Base-by-base conservation (phyloP, 1,140 invertebrate species). In the Pseudomyrmex sp. region DNA sequence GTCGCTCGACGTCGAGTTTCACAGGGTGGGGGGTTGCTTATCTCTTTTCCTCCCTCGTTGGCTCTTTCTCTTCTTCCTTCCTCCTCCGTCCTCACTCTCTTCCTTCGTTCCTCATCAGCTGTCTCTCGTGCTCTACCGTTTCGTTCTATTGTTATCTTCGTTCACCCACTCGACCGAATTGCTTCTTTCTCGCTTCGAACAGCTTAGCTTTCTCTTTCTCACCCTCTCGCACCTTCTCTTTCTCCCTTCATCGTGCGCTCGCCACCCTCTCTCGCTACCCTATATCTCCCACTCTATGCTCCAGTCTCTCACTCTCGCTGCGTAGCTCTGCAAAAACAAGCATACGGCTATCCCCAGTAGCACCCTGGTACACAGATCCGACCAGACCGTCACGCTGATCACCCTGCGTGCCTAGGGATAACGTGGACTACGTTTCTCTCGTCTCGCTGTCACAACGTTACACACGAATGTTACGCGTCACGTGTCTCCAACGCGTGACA, bases 261-360 rank as follows among this genome's bases (percentile, higher is more conserved):
- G n/a, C 66, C 9, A 56, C 20, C 54, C 58, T 62, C 18, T 76
- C 61, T 26, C 52, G 26, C 26, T 26, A 23, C 15, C 70, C 80
- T 63, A 5, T 15, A 15, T 65, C 73, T 83, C 80, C 73, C 80
- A 65, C 80, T 61, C 61, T 50, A 35, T 35, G 4, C 7, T 35
- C 20, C 62, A 54, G 20, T 61, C 69, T 61, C 69, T 82, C 82
- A 56, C 86, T 58, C 74, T 84, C 72, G 44, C 59, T 68, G 54
- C 70, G 73, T 86, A 83, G 87, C 73, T 86, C 87, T 84, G 87
- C 87, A 89, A 88, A 89, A 89, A 89, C 88, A 88, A 88, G 88
- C 88, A 88, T 89, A 89, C 88, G 84, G 74, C 79, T 85, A 84
- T 86, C 88, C 87, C 88, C 88, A 89, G 88, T 89, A 89, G 88